Conservation (phyloP, 92 coral and sea anemone species). For the Phymanthus crucifer region DNA sequence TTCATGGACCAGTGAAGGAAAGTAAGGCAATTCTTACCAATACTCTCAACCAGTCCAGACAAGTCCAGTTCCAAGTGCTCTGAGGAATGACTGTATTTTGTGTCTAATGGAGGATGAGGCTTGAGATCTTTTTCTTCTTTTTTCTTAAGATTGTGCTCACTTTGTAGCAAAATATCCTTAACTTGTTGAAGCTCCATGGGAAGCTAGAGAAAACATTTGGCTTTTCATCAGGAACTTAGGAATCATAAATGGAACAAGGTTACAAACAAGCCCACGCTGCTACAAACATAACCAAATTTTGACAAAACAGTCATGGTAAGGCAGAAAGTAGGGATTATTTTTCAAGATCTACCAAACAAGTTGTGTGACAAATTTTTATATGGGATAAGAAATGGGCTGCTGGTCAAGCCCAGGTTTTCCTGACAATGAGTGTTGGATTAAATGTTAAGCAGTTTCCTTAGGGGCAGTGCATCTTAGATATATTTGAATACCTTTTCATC, state of each 20-base stretch:
- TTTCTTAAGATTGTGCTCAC: constrained; percentile 58
- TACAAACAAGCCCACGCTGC: too few species aligned
- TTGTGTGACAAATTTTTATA: too few species aligned
- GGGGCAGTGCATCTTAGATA: too few species aligned
- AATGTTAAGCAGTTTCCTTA: neutral
- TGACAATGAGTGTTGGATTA: neutral
- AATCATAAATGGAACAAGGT: neutral
- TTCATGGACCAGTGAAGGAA: neutral
- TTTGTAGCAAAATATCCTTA: constrained; percentile 73
- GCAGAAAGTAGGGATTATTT: too few species aligned
- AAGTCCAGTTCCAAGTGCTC: constrained; percentile 85
- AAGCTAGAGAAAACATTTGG: constrained; percentile 44
- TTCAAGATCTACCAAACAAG: too few species aligned
- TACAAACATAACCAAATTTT: too few species aligned
- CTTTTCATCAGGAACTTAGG: neutral
- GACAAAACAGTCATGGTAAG: too few species aligned
- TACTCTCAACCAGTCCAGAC: constrained; percentile 95
- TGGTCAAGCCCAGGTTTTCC: too few species aligned
- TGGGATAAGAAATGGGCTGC: too few species aligned
- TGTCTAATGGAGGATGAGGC: constrained; percentile 29
- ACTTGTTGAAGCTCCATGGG: constrained; percentile 98
- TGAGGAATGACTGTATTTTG: constrained; percentile 40
- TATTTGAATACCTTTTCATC: constrained; percentile 77
- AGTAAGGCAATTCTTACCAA: constrained; percentile 55
- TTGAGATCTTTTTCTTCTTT: constrained; percentile 27